Conservation (phyloP, 2,888 invertebrate genomes). For the Cephalotes varians region DNA sequence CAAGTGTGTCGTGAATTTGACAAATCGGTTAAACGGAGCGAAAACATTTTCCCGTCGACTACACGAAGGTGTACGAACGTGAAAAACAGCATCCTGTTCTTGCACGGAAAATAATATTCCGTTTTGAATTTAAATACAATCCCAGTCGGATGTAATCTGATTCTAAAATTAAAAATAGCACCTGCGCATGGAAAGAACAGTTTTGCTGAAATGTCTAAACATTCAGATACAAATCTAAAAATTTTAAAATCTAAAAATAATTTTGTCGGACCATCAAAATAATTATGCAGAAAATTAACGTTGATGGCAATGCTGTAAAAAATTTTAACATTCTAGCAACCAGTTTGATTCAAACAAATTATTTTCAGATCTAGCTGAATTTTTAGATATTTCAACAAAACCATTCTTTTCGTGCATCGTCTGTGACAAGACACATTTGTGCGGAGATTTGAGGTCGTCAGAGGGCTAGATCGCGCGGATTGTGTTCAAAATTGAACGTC, state of each 20-base stretch:
- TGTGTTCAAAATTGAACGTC: constrained; percentile 26
- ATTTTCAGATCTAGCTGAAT: no score
- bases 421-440: not conserved
- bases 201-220: no score
- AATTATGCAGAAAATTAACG: no score
- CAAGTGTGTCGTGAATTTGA: constrained; percentile 47
- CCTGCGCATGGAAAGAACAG: no score
- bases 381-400: no score
- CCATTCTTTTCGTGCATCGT: no score
- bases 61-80: not conserved
- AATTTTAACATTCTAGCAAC: no score
- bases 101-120: not conserved
- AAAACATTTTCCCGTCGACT: constrained; percentile 10
- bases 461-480: constrained; percentile 7
- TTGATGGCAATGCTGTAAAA: no score
- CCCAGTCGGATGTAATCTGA: not conserved
- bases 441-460: not conserved
- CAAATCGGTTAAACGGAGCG: constrained; percentile 18
- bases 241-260: no score
- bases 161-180: not conserved
- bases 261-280: no score
- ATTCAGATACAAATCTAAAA: no score
- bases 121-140: not conserved
- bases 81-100: not conserved
- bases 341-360: no score